Conservation (phyloP, 2,113 vertebrate genomes). For the Coryphaenoides rupestris region DNA sequence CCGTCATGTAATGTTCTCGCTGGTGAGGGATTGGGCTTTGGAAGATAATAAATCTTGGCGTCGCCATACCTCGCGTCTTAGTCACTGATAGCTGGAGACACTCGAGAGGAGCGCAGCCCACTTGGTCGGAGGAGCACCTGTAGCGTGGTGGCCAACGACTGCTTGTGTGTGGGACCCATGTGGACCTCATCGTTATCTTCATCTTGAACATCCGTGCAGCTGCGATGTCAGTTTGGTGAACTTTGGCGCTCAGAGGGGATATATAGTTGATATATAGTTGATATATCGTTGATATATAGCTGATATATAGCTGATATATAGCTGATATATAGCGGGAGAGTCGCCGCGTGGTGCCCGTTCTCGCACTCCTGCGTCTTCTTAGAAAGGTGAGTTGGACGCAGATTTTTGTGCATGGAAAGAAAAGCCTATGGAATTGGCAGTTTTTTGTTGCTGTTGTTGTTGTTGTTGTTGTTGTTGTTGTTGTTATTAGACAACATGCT, state of each 20-base stretch:
- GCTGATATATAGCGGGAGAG: too few relatives aligned
- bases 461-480: not conserved
- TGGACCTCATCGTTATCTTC: constrained; percentile 81
- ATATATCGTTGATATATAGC: too few relatives aligned
- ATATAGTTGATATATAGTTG: constrained; percentile 59
- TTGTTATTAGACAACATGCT: too few relatives aligned
- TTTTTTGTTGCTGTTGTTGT: not conserved
- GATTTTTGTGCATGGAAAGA: constrained; percentile 1
- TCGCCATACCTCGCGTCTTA: constrained; percentile 73
- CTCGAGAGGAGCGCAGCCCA: not conserved
- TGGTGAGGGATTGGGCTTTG: constrained; percentile 80
- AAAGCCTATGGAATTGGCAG: not conserved
- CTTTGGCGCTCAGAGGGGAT: constrained; percentile 75
- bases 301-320: constrained; percentile 25
- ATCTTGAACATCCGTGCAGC: constrained; percentile 69
- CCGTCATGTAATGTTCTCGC: constrained; percentile 79
- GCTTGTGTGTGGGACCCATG: constrained; percentile 68
- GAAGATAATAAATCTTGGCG: constrained; percentile 78
- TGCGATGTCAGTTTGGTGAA: constrained; percentile 79
- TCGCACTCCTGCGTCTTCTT: constrained; percentile 72
- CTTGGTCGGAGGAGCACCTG: constrained; percentile 78
- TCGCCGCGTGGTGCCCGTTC: constrained; percentile 54
- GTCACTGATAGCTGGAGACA: constrained; percentile 54
- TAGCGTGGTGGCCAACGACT: constrained; percentile 77
- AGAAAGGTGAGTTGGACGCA: constrained; percentile 80